These are phyloP conservation scores for Teinopalpus imperialis DNA, from an alignment of 2,888 invertebrate species.

Conservation along the genomic window DNA sequence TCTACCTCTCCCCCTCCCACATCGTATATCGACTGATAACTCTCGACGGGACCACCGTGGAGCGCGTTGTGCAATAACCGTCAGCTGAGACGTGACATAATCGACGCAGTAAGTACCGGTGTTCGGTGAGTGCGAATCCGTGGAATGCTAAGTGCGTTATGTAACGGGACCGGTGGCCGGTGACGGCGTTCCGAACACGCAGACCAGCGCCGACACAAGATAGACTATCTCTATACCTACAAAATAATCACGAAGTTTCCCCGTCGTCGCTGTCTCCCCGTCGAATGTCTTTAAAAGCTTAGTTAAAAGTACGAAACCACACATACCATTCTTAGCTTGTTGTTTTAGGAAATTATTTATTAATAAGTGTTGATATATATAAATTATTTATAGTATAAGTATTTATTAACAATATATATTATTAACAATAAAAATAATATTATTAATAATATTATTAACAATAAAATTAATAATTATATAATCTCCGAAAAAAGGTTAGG, in stretches of 20 bases:
- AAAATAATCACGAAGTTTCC: too few species aligned
- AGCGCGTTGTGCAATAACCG: slow-evolving; percentile 55
- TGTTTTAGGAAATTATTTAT: too few species aligned
- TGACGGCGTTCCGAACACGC: slow-evolving; percentile 23
- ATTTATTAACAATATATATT: too few species aligned
- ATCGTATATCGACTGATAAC: slow-evolving; percentile 48
- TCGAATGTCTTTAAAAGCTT: background rate
- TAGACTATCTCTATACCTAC: too few species aligned
- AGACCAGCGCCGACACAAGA: slow-evolving; percentile 16
- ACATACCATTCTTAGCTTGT: too few species aligned
- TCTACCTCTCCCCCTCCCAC: slow-evolving; percentile 37
- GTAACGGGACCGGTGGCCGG: slow-evolving; percentile 54
- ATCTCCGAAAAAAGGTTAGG: too few species aligned
- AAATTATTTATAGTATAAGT: too few species aligned
- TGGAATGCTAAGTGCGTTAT: slow-evolving; percentile 65
- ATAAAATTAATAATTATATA: slow-evolving; percentile 7
- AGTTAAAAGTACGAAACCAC: too few species aligned
- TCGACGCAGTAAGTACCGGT: slow-evolving; percentile 77
- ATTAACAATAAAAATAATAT: too few species aligned
- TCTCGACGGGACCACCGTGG: slow-evolving; percentile 38
- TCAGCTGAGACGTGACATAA: slow-evolving; percentile 77
- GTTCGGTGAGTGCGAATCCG: slow-evolving; percentile 50
- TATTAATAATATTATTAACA: too few species aligned
- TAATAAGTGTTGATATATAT: too few species aligned
- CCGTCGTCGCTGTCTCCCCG: too few species aligned